Base-by-base conservation (phyloP, 2,797 vertebrate species). In the Schizopygopsis malacanthus region DNA sequence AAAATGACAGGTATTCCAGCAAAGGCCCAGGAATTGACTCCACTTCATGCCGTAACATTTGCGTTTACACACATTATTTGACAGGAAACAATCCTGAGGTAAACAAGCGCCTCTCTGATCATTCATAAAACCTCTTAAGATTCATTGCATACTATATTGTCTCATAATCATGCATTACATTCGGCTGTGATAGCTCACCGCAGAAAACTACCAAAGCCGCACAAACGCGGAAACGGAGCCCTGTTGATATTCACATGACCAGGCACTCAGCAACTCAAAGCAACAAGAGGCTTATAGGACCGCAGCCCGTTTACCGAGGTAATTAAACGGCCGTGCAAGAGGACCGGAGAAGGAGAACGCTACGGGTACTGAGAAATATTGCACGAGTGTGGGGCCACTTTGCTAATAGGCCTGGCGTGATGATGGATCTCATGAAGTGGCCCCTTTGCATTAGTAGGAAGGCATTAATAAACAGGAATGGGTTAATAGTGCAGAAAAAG, bases 391-490 rank as follows among this genome's bases (percentile, higher is more conserved):
- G 89, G 86, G 79, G 67, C 84, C 88, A 89, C 85, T 87, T 82
- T 93, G 92, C 92, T 95, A 95, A 95, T 95, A 94, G 93, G 92
- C 94, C 93, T 92, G 88, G 93, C 93, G 93, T 94, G 94, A 95
- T 95, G 95, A 95, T 94, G 94, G 93, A 95, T 95, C 94, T 94
- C 91, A 93, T 93, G 91, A 92, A 93, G 94, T 93, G 94, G 94
- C 95, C 91, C 94, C 90, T 94, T 94, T 93, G 91, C 96, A 97
- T 97, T 97, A 97, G 97, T 96, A 96, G 96, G 97, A 97, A 96
- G 97, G 96, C 98, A 98, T 99, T 98, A 99, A 99, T 98, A 99
- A 97, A 97, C 96, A 98, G 96, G 96, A 98, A 99, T 98, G 97
- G 98, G 98, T 99, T 99, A 99, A 99, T 98, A 98, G 98, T 94